Evolutionary conservation across 2,113 vertebrate genomes (phyloP), one percentile per base, ranked within the genome.

Genomic region (Salminus brasiliensis): DNA sequence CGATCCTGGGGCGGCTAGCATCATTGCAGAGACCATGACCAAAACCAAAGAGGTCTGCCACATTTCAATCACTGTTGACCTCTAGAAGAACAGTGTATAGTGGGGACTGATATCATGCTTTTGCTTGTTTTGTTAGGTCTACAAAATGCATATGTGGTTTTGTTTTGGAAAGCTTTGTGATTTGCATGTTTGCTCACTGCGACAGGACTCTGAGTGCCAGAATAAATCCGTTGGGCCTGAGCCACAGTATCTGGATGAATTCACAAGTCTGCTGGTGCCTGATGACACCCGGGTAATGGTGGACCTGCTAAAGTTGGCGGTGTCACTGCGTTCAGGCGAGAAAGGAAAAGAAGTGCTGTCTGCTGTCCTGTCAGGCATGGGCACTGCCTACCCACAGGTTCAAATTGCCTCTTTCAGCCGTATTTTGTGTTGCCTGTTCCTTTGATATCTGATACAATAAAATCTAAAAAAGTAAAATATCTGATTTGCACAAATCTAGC

Each of bases 11-110:
- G 98, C 98, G 27, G 97, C 97, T 83, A 99, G 97, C 92, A 99
- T 99, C 88, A 99, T 99, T 69, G 98, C 98, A 13, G 98, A 99
- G 87, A 99, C 97, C 74, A 99, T 99, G 98, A 97, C 97, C 57
- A 98, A 99, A 92, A 97, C 97, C 52, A 98, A 98, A 94, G 97
- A 97, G 92, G 93, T 88, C 52, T 18, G 63, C 5, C 1, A n/a
- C 16, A 0, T 16, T 29, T n/a, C n/a, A n/a, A n/a, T n/a, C n/a
- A n/a, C n/a, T n/a, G n/a, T n/a, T 41, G 15, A 29, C n/a, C 12
- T 16, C 11, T 62, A 13, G 12, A 2, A 7, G 23, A 59, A n/a
- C 18, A 55, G 3, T n/a, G 12, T 15, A 27, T 30, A 15, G 5
- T 67, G 21, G 53, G 18, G 1, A 27, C 18, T 39, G 1, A 6